phyloP scores from a whole-genome alignment of 2,113 vertebrate genomes.

The Proterorhinus semilunaris region DNA sequence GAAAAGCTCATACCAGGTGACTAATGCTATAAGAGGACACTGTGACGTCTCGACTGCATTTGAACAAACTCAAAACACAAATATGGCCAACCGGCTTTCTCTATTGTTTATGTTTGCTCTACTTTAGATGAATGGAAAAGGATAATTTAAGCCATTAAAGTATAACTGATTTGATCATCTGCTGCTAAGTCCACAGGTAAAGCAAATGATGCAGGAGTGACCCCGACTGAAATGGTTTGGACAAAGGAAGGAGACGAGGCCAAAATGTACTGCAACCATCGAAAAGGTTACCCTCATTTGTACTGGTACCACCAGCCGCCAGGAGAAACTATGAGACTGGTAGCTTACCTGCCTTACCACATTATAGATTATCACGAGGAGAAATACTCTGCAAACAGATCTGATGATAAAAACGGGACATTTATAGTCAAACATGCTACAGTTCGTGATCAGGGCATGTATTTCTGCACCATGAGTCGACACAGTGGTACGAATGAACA shows the following conservation, averaged over 20 bases:
- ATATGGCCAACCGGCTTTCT: neutral
- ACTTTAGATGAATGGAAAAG: constrained; percentile 1
- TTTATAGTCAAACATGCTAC: neutral
- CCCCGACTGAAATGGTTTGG: neutral
- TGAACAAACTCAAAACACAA: neutral
- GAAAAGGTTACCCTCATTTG: constrained; percentile 17
- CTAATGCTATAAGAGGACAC: neutral
- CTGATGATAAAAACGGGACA: neutral
- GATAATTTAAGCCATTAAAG: neutral
- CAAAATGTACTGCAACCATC: constrained; percentile 21
- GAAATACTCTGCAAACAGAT: neutral
- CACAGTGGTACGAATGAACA: neutral
- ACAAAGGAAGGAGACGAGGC: constrained; percentile 4
- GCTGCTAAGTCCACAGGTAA: neutral
- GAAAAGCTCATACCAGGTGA: neutral
- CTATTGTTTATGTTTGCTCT: constrained; percentile 7
- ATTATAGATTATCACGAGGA: neutral
- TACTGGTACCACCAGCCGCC: constrained; percentile 60
- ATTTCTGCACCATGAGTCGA: constrained; percentile 9
- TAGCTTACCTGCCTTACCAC: constrained; percentile 33
- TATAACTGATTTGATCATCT: neutral
- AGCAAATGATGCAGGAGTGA: neutral
- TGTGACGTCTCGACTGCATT: neutral
- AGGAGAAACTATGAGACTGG: constrained; percentile 41
- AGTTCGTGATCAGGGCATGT: neutral